Conservation (phyloP, 1,140 invertebrate genomes). For the Coelopa frigida region DNA sequence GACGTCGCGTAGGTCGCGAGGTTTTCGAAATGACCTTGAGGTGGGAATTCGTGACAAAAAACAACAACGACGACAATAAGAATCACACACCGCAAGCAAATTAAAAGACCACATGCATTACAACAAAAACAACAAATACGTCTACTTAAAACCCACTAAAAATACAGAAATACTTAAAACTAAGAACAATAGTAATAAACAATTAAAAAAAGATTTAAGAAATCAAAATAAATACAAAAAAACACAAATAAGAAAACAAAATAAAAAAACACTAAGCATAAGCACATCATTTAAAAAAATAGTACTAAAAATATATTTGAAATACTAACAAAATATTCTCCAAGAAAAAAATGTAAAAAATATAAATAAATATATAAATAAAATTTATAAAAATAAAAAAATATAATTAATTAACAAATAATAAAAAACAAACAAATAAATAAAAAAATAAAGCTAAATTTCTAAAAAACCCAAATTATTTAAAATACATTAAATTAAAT, state of each 20-base stretch:
- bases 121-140: neutral
- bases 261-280: neutral
- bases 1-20: no score
- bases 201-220: slow-evolving; percentile 3
- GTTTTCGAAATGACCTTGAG: no score
- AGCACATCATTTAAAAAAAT: neutral
- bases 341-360: neutral
- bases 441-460: neutral
- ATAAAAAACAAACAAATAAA: neutral
- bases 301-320: neutral
- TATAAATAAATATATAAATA: slow-evolving; percentile 2
- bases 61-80: no score
- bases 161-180: no score
- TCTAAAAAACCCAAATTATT: slow-evolving; percentile 1
- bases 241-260: neutral
- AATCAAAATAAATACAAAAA: slow-evolving; percentile 3
- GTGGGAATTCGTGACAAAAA: no score
- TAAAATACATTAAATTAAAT: no score
- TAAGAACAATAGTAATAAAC: neutral
- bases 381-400: slow-evolving; percentile 1
- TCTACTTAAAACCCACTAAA: neutral
- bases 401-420: neutral
- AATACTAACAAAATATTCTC: no score
- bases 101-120: neutral
- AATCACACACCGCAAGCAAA: neutral